Evolutionary conservation across 1,140 invertebrate genomes (phyloP).

Genomic region (Drosophila tsacasi): DNA sequence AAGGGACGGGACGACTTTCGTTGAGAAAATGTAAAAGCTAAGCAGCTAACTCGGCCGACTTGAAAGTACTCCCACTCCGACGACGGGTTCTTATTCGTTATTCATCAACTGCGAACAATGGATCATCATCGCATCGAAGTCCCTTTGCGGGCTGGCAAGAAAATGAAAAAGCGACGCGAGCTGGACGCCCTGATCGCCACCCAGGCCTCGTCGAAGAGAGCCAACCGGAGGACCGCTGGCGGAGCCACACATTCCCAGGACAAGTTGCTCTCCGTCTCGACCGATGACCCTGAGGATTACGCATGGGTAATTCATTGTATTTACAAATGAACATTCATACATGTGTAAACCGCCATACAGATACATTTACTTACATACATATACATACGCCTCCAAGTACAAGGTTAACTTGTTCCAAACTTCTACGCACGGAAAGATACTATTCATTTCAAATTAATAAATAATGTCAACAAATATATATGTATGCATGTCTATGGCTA

Average conservation of each 20-base stretch:
- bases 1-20: conserved; percentile 27
- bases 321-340: conserved; percentile 1
- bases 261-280: conserved; percentile 85
- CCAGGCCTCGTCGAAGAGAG: conserved; percentile 71
- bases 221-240: conserved; percentile 42
- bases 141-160: conserved; percentile 85
- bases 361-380: background rate
- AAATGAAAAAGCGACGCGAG: conserved; percentile 86
- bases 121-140: conserved; percentile 82
- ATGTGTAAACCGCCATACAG: background rate
- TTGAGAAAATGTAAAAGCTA: conserved; percentile 42
- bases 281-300: conserved; percentile 85
- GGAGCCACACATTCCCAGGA: conserved; percentile 78
- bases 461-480: conserved; percentile 5
- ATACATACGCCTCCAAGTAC: background rate
- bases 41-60: conserved; percentile 10
- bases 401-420: conserved; percentile 30
- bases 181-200: conserved; percentile 86
- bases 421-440: conserved; percentile 1
- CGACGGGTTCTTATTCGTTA: conserved; percentile 7
- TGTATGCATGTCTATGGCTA: background rate
- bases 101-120: conserved; percentile 55
- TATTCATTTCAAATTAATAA: conserved; percentile 1
- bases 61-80: conserved; percentile 27
- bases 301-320: conserved; percentile 65